Conservation (phyloP, 2,888 invertebrate genomes). For the Drosophila barbarae region DNA sequence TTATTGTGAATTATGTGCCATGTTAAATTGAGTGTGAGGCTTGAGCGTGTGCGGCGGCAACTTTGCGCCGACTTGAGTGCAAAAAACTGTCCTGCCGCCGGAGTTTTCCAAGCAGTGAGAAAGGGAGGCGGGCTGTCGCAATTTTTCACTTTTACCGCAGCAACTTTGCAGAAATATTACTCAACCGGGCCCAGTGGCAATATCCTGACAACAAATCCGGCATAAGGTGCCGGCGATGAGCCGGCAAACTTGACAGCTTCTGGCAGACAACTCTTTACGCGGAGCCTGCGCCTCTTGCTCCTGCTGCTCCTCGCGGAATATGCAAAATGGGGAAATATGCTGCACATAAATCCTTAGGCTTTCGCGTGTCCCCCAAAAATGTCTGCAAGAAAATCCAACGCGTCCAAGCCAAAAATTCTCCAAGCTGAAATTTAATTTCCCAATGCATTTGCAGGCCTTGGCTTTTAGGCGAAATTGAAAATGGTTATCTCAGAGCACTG, state of each 20-base stretch:
- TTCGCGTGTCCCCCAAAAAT: conserved; percentile 42
- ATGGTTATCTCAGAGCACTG: conserved; percentile 14
- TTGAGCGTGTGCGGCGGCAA: conserved; percentile 38
- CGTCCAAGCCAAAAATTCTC: conserved; percentile 26
- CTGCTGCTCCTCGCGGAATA: conserved; percentile 9
- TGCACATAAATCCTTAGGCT: conserved; percentile 63
- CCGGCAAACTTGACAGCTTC: conserved; percentile 69
- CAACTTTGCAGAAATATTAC: conserved; percentile 70
- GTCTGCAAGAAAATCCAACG: conserved; percentile 21
- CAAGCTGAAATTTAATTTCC: conserved; percentile 54
- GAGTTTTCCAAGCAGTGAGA: conserved; percentile 13
- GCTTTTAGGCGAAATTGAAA: conserved; percentile 54
- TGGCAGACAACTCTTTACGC: conserved; percentile 39
- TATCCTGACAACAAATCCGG: conserved; percentile 70
- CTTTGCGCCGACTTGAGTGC: conserved; percentile 47
- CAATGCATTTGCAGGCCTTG: conserved; percentile 31
- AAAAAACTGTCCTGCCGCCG: conserved; percentile 43
- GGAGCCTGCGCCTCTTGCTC: background rate
- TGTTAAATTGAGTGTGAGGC: conserved; percentile 59
- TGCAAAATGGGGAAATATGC: conserved; percentile 69
- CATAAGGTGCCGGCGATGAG: conserved; percentile 68
- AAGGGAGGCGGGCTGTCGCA: conserved; percentile 46
- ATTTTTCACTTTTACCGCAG: conserved; percentile 74
- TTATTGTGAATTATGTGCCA: conserved; percentile 51
- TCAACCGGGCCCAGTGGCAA: conserved; percentile 59